Evolutionary conservation across 2,888 invertebrate genomes (phyloP), one percentile per base, ranked within the genome.

Genomic region (Pyrochroa serraticornis): DNA sequence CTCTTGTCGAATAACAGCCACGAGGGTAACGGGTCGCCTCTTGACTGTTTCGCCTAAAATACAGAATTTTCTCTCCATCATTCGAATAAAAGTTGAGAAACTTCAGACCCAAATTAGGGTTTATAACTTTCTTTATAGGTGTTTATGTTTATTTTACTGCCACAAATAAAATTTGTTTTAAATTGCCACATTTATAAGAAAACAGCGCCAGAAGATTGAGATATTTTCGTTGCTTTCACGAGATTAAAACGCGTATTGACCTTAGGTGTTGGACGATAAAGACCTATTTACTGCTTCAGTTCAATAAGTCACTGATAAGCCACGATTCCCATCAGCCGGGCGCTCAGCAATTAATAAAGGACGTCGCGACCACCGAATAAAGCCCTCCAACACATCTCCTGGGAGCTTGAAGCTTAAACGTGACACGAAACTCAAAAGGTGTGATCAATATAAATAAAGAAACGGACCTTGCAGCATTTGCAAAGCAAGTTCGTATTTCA

Each of bases 1-100:
- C 81, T 82, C 50, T 85, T 83, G 77, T 91, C 88, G 79, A 90
- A 90, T 63, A 86, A 82, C 69, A 91, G 79, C 91, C 91, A 91
- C 62, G 80, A 78, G 0, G 91, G 89, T 65, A 87, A 72, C 1
- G 76, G 69, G 48, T 77, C 77, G 10, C 77, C 77, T 39, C 75
- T 72, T 31, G 75, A 69, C 52, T 75, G 74, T 65, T 75, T 81
- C 34, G 80, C 80, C 83, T 84, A 34, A 74, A 71, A 50, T 54
- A 53, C 51, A 35, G 57, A 43, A 13, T 53, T 22, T 13, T 12
- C 14, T 36, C 22, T 42, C 6, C n/a, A 22, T 6, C 13, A 14
- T 13, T 3, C 35, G 10, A 13, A 32, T 45, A 9, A 45, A 47
- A 22, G 14, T 22, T 22, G 22, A 22, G 22, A 22, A 22, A 22